Evolutionary conservation across 2,797 vertebrate species (phyloP).

Genomic region (Fistularia commersonii): DNA sequence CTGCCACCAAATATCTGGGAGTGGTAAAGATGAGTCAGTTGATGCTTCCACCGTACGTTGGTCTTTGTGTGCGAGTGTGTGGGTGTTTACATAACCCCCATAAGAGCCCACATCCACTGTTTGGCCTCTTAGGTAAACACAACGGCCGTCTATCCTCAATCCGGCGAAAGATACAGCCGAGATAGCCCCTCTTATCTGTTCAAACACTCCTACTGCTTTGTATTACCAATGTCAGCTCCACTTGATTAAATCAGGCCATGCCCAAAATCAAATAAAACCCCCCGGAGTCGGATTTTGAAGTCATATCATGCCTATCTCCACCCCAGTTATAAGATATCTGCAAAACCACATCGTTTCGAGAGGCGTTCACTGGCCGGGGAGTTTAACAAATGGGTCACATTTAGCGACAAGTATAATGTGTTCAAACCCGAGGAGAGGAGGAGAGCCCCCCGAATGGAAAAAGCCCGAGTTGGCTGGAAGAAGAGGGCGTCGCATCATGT

Average conservation of each 20-base stretch:
- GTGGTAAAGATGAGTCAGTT: slow-evolving; percentile 11
- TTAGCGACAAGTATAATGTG: not conserved
- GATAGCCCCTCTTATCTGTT: slow-evolving; percentile 59
- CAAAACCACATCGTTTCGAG: slow-evolving; percentile 24
- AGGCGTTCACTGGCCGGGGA: slow-evolving; percentile 13
- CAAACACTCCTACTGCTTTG: slow-evolving; percentile 58
- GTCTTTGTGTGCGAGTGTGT: slow-evolving; percentile 43
- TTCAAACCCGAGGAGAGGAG: too few relatives aligned
- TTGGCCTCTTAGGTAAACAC: slow-evolving; percentile 60
- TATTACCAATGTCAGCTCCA: slow-evolving; percentile 52
- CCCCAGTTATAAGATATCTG: slow-evolving; percentile 42
- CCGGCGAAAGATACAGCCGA: slow-evolving; percentile 38
- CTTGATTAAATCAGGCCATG: slow-evolving; percentile 66
- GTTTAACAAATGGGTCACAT: slow-evolving; percentile 46
- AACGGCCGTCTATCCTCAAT: slow-evolving; percentile 39
- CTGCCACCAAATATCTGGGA: slow-evolving; percentile 37
- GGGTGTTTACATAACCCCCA: slow-evolving; percentile 63
- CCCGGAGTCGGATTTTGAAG: slow-evolving; percentile 49
- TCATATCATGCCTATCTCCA: slow-evolving; percentile 27
- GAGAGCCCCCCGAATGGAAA: too few relatives aligned
- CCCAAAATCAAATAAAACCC: slow-evolving; percentile 65
- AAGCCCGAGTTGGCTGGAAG: too few relatives aligned
- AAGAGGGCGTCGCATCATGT: too few relatives aligned
- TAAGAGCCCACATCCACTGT: slow-evolving; percentile 51
- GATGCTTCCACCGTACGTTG: slow-evolving; percentile 15